Base-by-base conservation (phyloP, 2,113 vertebrate species). In the Neogale vison region DNA sequence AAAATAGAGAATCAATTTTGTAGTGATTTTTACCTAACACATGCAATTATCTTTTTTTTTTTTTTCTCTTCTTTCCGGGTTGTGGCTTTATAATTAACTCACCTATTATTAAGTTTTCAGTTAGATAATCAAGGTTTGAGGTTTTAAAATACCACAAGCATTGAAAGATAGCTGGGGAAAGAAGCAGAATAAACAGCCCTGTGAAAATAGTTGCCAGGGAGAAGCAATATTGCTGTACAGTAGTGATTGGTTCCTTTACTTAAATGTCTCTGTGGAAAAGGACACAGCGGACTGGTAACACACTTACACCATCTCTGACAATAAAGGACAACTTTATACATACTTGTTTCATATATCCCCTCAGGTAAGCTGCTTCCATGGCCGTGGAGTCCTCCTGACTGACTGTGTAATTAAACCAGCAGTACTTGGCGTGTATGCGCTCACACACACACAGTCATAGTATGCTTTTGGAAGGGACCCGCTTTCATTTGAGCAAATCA, bases 401-500 rank as follows among this genome's bases (percentile, higher is more conserved):
- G 26, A 2, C 0, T 83, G 0, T 76, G 36, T 94, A 39, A 67
- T 94, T 47, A 31, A 87, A 96, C 82, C 74, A 91, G 83, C 84
- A 45, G 10, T 93, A 50, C 88, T 90, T 91, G 74, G 26, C 59
- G n/a, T 26, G 6, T 69, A 82, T 88, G 34, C 63, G 95, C 82
- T 20, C 6, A 96, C 1, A 21, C 4, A 74, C 39, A 52, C n/a
- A 39, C 72, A 82, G 6, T 8, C 29, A 42, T 59, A 69, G 3
- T 55, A 2, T 88, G 0, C 65, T 57, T 97, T 94, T 94, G 87
- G 29, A 90, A 67, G 65, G 61, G 67, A 71, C 9, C 10, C 45
- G 71, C 82, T 95, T 94, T 67, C 36, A 52, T 92, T 72, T 93
- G 93, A 93, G 42, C 80, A 97, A 82, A 76, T 88, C 93, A 95